Evolutionary conservation across 2,888 invertebrate genomes (phyloP).

Genomic region (Conus canariensis): DNA sequence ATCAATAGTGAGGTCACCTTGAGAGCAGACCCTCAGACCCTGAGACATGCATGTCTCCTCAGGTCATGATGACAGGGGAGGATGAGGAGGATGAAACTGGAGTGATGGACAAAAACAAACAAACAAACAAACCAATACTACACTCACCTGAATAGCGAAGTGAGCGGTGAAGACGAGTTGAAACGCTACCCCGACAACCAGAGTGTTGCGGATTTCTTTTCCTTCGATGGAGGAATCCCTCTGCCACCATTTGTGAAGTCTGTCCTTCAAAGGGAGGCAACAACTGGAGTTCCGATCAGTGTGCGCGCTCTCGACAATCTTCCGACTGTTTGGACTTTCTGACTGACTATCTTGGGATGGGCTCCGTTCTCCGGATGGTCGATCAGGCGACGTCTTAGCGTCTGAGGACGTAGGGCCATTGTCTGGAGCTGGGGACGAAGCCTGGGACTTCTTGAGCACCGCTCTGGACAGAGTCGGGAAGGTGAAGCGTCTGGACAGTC

Average conservation of each 20-base stretch:
- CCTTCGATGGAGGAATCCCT: conserved; percentile 44
- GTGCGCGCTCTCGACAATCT: not conserved
- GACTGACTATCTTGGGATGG: not conserved
- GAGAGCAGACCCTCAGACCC: no score
- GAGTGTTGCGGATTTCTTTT: conserved; percentile 48
- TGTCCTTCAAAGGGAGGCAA: not conserved
- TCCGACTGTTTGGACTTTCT: not conserved
- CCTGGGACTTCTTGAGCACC: not conserved
- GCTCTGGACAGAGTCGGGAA: not conserved
- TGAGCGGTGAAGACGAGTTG: conserved; percentile 52
- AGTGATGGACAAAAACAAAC: not conserved
- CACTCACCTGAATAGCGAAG: conserved; percentile 62
- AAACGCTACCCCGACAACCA: conserved; percentile 50
- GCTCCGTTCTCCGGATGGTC: not conserved
- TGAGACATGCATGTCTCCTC: no score
- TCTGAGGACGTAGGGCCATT: not conserved
- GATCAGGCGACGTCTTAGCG: not conserved
- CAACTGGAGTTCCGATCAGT: not conserved
- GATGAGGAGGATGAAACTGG: not conserved
- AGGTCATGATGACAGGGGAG: not conserved
- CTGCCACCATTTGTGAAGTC: conserved; percentile 31
- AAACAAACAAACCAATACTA: not conserved
- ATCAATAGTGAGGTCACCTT: no score
- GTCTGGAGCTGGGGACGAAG: not conserved
- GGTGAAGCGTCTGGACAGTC: not conserved